Evolutionary conservation across 2,888 invertebrate species (phyloP), one percentile per base, ranked within the genome.

Genomic region (Pammene fasciana): DNA sequence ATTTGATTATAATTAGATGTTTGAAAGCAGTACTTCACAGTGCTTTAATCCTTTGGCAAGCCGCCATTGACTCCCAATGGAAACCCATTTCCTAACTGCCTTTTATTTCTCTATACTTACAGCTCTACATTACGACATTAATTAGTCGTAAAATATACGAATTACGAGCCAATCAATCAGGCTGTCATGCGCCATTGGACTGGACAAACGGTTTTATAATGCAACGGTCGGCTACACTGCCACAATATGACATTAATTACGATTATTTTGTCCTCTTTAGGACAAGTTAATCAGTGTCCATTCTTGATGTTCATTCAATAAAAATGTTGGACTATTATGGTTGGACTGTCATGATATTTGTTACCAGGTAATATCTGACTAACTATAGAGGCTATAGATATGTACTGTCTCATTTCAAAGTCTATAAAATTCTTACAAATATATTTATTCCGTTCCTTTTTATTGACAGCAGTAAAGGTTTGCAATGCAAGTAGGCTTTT

Each of bases 221-320:
- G 54, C 54, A 60, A 70, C 65, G 70, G 46, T 70, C 45, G 70
- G 60, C 9, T 70, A 60, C 13, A 34, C 26, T 41, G n/a, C 45
- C 48, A 70, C 65, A 70, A 70, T 70, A 55, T 60, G 65, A 36
- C 70, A 70, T 70, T 60, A 65, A 70, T 70, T 65, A 60, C 18
- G 41, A 38, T 52, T 60, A 59, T 57, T 65, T 43, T 54, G 59
- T 50, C 59, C 46, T 59, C 59, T 59, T 43, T 64, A 60, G 60
- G 59, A 70, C 60, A 55, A 26, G 45, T 50, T 55, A 70, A 65
- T 70, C 59, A 65, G 36, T 61, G 18, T 43, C 56, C 56, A 64
- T 57, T 64, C 57, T 56, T 57, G 57, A 52, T 26, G 6, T 43
- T 59, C n/a, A 59, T n/a, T n/a, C n/a, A 34, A 10, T 59, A 45